phyloP scores from a whole-genome alignment of 2,888 invertebrate genomes.

The Frankliniella intonsa region DNA sequence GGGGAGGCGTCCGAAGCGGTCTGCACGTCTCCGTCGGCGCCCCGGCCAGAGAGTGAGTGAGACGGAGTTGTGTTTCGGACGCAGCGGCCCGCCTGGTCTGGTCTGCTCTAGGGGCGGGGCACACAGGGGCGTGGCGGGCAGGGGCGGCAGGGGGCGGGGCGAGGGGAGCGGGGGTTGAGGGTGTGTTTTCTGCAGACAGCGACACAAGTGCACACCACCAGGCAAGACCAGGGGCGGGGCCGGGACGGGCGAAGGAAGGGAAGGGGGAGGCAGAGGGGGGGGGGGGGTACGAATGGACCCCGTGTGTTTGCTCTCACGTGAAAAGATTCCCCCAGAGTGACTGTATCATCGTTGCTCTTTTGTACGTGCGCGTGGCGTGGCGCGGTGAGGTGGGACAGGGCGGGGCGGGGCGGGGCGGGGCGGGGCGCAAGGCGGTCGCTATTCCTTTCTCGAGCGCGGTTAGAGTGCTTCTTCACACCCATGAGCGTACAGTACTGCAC shows the following conservation, averaged over 20 bases:
- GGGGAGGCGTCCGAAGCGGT: neutral
- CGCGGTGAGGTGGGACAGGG: neutral
- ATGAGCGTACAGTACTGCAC: no score
- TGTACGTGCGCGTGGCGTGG: neutral
- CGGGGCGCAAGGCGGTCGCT: no score
- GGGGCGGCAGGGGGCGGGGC: neutral
- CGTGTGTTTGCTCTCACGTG: neutral
- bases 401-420: neutral
- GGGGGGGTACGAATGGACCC: neutral
- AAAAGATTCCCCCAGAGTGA: conserved; percentile 1
- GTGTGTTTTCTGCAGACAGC: conserved; percentile 8
- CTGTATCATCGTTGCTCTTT: neutral
- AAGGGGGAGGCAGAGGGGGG: neutral
- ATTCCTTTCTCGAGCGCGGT: no score
- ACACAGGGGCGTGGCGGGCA: no score
- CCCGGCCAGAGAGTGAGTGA: neutral
- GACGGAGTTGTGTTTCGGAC: neutral
- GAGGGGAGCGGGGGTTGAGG: neutral
- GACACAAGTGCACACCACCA: neutral
- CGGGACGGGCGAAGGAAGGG: no score
- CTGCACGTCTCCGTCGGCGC: neutral
- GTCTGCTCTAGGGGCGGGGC: no score
- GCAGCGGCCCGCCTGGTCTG: no score
- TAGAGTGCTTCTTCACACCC: no score
- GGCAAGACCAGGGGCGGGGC: no score